These are phyloP conservation scores for Mylabris phalerata DNA, from an alignment of 1,140 invertebrate genomes.

Conservation along the genomic window DNA sequence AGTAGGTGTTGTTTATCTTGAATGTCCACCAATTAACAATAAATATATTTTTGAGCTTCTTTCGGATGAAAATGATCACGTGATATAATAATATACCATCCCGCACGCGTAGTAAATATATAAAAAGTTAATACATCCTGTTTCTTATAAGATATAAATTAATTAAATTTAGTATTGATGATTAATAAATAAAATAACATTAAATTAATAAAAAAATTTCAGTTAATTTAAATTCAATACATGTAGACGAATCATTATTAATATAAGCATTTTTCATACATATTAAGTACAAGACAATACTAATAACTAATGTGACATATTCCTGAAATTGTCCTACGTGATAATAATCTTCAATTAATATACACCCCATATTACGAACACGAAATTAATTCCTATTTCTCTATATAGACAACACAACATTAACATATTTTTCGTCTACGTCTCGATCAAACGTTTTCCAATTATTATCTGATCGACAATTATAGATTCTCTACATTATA, in stretches of 20 bases:
- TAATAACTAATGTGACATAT: constrained; percentile 9
- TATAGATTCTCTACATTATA: too few relatives aligned
- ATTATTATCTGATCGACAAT: too few relatives aligned
- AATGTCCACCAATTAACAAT: constrained; percentile 4
- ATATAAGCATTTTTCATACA: constrained; percentile 11
- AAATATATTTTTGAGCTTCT: constrained; percentile 3
- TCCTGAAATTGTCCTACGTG: constrained; percentile 11
- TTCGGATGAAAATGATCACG: constrained; percentile 8
- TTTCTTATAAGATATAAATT: constrained; percentile 11
- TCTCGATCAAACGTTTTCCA: too few relatives aligned
- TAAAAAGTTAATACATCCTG: constrained; percentile 5
- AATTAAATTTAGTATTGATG: too few relatives aligned
- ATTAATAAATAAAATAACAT: too few relatives aligned
- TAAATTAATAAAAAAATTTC: too few relatives aligned
- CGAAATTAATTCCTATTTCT: not conserved
- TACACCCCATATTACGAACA: not conserved
- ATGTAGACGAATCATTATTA: not conserved
- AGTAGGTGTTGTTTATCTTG: too few relatives aligned
- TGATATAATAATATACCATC: constrained; percentile 9
- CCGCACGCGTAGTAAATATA: constrained; percentile 12
- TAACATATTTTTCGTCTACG: too few relatives aligned
- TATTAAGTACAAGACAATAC: constrained; percentile 7
- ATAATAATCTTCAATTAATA: constrained; percentile 3
- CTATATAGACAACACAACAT: too few relatives aligned
- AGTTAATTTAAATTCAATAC: constrained; percentile 7